These are phyloP conservation scores for Amphipyra tragopoginis DNA, from an alignment of 2,888 invertebrate genomes.

Conservation along the genomic window DNA sequence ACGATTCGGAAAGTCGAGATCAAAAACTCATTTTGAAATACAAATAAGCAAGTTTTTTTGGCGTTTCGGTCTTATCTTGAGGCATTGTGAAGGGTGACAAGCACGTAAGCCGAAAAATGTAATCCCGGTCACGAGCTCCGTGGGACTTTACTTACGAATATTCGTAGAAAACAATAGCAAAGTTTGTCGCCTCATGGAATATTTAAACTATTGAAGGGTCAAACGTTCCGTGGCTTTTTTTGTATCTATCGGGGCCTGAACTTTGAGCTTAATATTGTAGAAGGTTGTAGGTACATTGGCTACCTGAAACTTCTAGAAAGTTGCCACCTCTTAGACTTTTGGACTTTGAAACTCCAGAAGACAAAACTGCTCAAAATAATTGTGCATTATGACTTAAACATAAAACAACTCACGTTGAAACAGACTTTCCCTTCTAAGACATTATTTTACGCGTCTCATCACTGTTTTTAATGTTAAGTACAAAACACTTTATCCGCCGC, in stretches of 20 bases:
- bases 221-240: conserved; percentile 43
- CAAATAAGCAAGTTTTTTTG: conserved; percentile 41
- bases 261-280: conserved; percentile 46
- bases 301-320: conserved; percentile 13
- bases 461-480: conserved; percentile 38
- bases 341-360: neutral
- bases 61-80: conserved; percentile 39
- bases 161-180: conserved; percentile 64
- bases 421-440: conserved; percentile 8
- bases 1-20: conserved; percentile 16
- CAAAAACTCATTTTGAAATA: conserved; percentile 42
- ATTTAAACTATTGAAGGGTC: conserved; percentile 58
- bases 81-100: conserved; percentile 64
- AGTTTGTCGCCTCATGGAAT: conserved; percentile 55
- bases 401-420: neutral
- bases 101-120: conserved; percentile 78
- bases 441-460: conserved; percentile 8
- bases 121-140: conserved; percentile 77
- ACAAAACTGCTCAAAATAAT: neutral
- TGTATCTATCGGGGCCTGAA: conserved; percentile 35
- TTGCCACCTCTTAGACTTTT: neutral
- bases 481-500: conserved; percentile 45
- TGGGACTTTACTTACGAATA: conserved; percentile 65
- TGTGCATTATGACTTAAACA: neutral
- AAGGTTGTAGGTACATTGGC: conserved; percentile 12